Conservation (phyloP, 1,140 invertebrate species). For the Laodelphax striatellus region DNA sequence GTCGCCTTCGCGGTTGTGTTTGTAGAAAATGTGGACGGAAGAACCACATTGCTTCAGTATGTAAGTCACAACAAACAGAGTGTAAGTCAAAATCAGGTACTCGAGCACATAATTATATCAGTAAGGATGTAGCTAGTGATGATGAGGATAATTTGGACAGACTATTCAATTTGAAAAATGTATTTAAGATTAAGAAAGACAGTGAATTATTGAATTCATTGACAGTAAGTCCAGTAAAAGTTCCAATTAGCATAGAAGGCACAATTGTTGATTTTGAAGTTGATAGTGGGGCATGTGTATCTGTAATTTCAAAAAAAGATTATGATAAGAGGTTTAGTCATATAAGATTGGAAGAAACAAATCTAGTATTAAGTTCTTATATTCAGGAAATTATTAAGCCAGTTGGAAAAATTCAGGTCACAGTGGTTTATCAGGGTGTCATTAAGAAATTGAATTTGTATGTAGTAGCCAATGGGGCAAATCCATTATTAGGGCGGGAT, state of each 20-base stretch:
- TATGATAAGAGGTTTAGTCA: no score
- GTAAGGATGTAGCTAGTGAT: background rate
- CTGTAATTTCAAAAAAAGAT: background rate
- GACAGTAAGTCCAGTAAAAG: background rate
- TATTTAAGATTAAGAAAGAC: background rate
- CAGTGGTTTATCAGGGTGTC: no score
- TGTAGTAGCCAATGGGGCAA: background rate
- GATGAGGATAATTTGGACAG: no score
- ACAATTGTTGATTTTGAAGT: background rate
- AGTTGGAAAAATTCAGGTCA: no score
- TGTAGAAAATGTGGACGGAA: no score
- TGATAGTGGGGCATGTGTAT: conserved; percentile 1
- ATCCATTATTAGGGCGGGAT: background rate
- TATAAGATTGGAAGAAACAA: no score
- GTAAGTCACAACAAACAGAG: no score
- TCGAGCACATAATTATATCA: background rate
- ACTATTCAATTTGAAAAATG: background rate
- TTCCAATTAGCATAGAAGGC: background rate
- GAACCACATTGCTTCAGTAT: no score
- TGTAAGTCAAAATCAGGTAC: background rate
- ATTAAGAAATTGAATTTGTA: no score
- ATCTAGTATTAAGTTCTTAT: no score
- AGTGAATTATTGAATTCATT: background rate
- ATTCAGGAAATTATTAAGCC: no score
- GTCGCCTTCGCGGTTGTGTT: background rate